phyloP scores from a whole-genome alignment of 2,113 vertebrate species.

The Sinocyclocheilus grahami region DNA sequence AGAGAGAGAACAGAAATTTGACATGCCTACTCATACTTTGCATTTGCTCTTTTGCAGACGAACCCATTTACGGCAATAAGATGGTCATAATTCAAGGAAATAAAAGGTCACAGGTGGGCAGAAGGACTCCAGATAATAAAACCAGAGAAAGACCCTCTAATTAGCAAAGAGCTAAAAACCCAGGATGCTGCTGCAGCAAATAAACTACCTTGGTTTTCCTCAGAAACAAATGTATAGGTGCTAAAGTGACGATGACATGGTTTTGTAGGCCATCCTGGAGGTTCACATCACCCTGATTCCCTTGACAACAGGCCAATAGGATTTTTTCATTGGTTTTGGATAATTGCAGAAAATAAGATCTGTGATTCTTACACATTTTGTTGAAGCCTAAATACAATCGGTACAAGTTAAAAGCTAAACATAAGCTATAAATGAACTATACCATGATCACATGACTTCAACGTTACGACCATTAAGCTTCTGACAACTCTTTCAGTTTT shows the following conservation, averaged over 20 bases:
- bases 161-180: background rate
- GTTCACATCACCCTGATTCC: background rate
- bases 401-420: no score
- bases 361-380: background rate
- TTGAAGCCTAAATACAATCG: no score
- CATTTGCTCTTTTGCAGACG: conserved; percentile 31
- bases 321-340: background rate
- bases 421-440: no score
- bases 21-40: background rate
- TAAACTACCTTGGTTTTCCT: background rate
- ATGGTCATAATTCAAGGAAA: background rate
- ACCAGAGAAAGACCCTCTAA: background rate
- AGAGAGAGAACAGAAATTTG: background rate
- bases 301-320: background rate
- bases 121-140: background rate
- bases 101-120: background rate
- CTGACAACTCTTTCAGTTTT: no score
- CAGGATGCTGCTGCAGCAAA: background rate
- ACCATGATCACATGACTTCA: no score
- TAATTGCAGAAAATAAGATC: background rate
- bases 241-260: background rate
- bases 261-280: background rate
- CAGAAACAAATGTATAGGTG: no score
- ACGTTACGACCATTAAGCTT: no score
- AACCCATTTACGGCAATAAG: conserved; percentile 37